Evolutionary conservation across 2,797 vertebrate genomes (phyloP), one percentile per base, ranked within the genome.

Genomic region (Urocyon cinereoargenteus): DNA sequence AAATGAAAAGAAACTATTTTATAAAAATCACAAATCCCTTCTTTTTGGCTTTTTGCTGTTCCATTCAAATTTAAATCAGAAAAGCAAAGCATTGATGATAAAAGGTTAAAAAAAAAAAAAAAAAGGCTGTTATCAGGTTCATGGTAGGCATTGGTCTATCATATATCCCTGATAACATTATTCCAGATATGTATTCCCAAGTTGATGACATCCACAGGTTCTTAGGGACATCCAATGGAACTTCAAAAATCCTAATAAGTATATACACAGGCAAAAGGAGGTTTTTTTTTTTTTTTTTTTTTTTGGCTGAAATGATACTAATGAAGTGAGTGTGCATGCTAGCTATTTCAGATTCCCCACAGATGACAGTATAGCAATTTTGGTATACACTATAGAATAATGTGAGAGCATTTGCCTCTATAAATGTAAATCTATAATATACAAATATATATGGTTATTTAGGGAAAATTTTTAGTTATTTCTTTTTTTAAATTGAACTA

Each of bases 21-120:
- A 62, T 49, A 91, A 79, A 93, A 55, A 79, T 19, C 2, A 72
- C 31, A 86, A 81, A 72, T 91, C 18, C 45, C 4, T 77, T 94
- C 40, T 72, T 81, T 95, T 81, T 66, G 11, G n/a, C 28, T 64
- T 86, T 90, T 73, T 61, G 15, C 36, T 53, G 53, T 78, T 90
- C 19, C 49, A 87, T 36, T 84, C 68, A 85, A 82, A 81, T 89
- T 91, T 90, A 75, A 90, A 95, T 89, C 22, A 96, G 90, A 85
- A 53, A 86, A 86, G 6, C 94, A 90, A 78, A 90, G 57, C 36
- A 95, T 2, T 36, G 8, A 96, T 36, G 36, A 61, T 36, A 84
- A 95, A 78, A 73, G 45, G 51, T 31, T 62, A 61, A 57, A 81
- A 81, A 55, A 57, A 81, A 83, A 89, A 21, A 85, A 24, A 55